These are phyloP conservation scores for Cepaea hortensis DNA, from an alignment of 2,888 invertebrate genomes.

Conservation along the genomic window DNA sequence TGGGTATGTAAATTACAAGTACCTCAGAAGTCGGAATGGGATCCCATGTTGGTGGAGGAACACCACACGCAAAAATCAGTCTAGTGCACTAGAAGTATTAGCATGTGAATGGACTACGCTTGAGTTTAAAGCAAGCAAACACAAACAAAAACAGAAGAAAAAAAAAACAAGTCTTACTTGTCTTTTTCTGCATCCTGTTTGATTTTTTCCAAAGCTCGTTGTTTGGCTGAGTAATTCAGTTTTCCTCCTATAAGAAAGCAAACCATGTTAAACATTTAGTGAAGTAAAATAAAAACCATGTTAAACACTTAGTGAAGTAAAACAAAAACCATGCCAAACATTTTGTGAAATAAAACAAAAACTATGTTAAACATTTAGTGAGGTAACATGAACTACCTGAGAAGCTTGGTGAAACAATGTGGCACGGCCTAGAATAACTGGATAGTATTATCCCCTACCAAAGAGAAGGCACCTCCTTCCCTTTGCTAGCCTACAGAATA, in stretches of 20 bases:
- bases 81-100: no score
- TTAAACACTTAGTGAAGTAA: neutral
- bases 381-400: neutral
- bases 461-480: no score
- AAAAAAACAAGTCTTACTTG: slow-evolving; percentile 8
- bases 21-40: no score
- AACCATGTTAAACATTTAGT: neutral
- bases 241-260: slow-evolving; percentile 30
- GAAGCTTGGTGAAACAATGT: no score
- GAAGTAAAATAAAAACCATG: neutral
- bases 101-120: no score
- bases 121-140: no score
- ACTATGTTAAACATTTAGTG: neutral
- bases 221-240: slow-evolving; percentile 41
- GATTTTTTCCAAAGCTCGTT: slow-evolving; percentile 8
- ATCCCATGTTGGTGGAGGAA: no score
- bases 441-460: no score
- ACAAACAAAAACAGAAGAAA: neutral
- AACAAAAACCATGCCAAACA: neutral
- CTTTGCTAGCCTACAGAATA: no score
- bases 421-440: no score
- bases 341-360: neutral
- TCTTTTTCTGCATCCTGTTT: neutral
- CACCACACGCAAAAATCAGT: no score
- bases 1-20: no score